Evolutionary conservation across 1,140 invertebrate species (phyloP).

Genomic region (Matsumurasca onukii): DNA sequence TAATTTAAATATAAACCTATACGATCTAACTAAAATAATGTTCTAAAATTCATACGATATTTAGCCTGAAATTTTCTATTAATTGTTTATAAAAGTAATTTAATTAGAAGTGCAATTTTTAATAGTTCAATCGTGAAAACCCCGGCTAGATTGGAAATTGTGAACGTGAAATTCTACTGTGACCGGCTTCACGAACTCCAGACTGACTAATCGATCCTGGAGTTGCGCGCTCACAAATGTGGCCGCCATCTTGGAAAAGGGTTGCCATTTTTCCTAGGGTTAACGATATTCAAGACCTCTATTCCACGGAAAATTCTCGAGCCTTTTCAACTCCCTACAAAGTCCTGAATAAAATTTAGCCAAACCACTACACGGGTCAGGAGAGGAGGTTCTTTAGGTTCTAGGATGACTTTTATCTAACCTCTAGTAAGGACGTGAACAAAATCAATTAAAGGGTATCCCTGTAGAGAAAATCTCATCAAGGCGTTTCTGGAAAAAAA

Average conservation of each 20-base stretch:
- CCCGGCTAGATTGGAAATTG: too few relatives aligned
- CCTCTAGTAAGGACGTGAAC: too few relatives aligned
- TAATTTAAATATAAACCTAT: too few relatives aligned
- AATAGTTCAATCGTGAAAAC: not conserved
- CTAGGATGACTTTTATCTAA: not conserved
- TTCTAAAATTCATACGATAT: not conserved
- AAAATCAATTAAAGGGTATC: too few relatives aligned
- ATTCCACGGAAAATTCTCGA: not conserved
- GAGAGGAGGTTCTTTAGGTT: not conserved
- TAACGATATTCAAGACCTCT: not conserved
- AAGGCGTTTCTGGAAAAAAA: too few relatives aligned
- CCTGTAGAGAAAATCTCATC: not conserved
- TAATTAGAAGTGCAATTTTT: not conserved
- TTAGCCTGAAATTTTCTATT: not conserved
- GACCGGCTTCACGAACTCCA: not conserved
- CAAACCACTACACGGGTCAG: not conserved
- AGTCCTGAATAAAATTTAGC: not conserved
- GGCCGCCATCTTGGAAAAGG: not conserved
- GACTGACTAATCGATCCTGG: not conserved
- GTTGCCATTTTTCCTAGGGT: not conserved
- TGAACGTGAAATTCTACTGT: too few relatives aligned
- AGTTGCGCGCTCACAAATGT: not conserved
- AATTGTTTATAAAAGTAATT: not conserved
- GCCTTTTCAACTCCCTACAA: not conserved
- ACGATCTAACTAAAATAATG: too few relatives aligned